A percentile compares a stretch with the other conserved stretches of the same genome.
phyloP scores from a whole-genome alignment of 2,113 vertebrate genomes.

The Phaetusa simplex region DNA sequence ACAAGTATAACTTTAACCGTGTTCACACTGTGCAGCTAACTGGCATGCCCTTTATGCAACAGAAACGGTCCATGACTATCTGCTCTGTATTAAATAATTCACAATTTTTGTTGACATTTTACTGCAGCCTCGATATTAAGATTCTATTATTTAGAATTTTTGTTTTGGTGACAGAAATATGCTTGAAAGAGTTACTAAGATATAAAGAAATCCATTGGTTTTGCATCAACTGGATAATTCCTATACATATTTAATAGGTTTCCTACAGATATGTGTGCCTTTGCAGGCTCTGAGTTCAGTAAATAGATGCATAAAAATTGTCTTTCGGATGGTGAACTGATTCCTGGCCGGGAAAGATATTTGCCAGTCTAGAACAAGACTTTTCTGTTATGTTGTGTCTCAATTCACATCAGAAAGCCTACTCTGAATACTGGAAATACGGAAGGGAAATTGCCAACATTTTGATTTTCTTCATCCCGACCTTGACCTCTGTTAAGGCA shows the following conservation, averaged over 20 bases:
- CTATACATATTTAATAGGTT: conserved; percentile 47
- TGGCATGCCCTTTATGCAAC: background rate
- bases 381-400: background rate
- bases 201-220: background rate
- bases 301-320: background rate
- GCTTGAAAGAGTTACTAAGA: background rate
- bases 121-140: background rate
- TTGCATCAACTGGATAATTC: conserved; percentile 26
- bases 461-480: background rate
- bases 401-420: background rate
- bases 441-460: background rate
- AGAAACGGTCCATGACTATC: background rate
- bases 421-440: background rate
- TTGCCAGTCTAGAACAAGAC: background rate
- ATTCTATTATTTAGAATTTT: background rate
- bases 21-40: background rate
- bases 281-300: background rate
- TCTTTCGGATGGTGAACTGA: background rate
- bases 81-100: conserved; percentile 30
- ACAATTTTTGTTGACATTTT: conserved; percentile 23
- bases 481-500: background rate
- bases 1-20: background rate
- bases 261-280: background rate
- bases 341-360: background rate
- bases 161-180: background rate